These are phyloP conservation scores for Pholis gunnellus DNA, from an alignment of 2,113 vertebrate species.

Conservation along the genomic window DNA sequence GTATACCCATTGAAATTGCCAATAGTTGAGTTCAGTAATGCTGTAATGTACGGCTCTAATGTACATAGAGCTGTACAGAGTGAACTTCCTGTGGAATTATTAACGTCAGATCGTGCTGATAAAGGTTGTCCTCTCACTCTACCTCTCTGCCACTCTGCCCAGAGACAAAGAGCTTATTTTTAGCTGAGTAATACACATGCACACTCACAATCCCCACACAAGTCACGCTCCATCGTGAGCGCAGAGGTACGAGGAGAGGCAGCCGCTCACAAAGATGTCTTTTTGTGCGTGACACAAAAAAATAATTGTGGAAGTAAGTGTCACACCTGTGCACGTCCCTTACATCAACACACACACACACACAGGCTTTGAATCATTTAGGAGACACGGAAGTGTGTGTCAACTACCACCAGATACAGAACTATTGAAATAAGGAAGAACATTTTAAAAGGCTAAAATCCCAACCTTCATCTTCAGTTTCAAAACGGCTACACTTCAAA, in stretches of 20 bases:
- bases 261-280: neutral
- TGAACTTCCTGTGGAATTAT: constrained; percentile 29
- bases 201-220: constrained; percentile 7
- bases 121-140: constrained; percentile 40
- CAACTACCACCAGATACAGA: neutral
- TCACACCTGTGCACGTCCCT: neutral
- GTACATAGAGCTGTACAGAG: no score
- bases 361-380: constrained; percentile 37
- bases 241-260: constrained; percentile 1
- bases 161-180: constrained; percentile 75
- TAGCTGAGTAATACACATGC: constrained; percentile 40
- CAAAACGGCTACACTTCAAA: neutral
- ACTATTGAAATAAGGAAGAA: neutral
- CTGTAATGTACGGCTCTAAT: neutral
- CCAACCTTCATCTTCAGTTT: neutral
- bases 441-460: neutral
- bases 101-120: constrained; percentile 46
- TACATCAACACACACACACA: neutral
- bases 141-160: constrained; percentile 51
- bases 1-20: neutral
- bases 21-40: neutral
- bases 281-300: neutral
- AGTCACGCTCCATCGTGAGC: constrained; percentile 13
- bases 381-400: constrained; percentile 1
- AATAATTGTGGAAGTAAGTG: neutral